Conservation (phyloP, 2,888 invertebrate species). For the Steinernema hermaphroditum region DNA sequence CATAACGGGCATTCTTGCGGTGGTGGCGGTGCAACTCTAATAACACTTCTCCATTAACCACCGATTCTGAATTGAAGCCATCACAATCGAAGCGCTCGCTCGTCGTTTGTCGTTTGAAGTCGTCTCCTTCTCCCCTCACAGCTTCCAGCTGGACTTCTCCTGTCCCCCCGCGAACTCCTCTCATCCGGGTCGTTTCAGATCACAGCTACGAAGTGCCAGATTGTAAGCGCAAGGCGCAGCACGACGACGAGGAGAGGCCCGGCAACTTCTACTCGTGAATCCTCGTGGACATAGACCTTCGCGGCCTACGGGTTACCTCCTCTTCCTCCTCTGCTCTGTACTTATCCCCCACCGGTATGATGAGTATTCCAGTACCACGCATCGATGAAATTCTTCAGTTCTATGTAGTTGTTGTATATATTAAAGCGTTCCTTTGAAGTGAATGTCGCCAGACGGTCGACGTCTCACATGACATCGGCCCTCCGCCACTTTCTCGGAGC, state of each 20-base stretch:
- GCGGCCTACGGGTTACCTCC: conserved; percentile 18
- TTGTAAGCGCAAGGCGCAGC: background rate
- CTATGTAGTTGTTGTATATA: too few species aligned
- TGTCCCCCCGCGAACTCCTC: background rate
- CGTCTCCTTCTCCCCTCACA: conserved; percentile 14
- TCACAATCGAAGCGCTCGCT: conserved; percentile 21
- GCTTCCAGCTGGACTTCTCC: conserved; percentile 6
- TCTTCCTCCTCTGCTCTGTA: conserved; percentile 1
- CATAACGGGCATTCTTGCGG: background rate
- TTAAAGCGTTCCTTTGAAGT: too few species aligned
- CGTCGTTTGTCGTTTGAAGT: conserved; percentile 31
- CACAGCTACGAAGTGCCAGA: conserved; percentile 28
- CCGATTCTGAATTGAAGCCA: background rate
- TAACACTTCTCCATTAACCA: background rate
- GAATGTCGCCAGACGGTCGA: too few species aligned
- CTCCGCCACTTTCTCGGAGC: too few species aligned
- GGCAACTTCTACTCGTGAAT: conserved; percentile 26
- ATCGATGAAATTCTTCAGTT: too few species aligned
- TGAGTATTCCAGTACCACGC: background rate
- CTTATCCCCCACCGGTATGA: conserved; percentile 26
- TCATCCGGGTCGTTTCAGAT: background rate
- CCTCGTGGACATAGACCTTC: background rate
- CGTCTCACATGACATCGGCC: too few species aligned
- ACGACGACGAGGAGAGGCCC: conserved; percentile 12
- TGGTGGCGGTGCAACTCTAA: background rate